Conservation (phyloP, 2,113 vertebrate genomes). For the Aythya baeri region DNA sequence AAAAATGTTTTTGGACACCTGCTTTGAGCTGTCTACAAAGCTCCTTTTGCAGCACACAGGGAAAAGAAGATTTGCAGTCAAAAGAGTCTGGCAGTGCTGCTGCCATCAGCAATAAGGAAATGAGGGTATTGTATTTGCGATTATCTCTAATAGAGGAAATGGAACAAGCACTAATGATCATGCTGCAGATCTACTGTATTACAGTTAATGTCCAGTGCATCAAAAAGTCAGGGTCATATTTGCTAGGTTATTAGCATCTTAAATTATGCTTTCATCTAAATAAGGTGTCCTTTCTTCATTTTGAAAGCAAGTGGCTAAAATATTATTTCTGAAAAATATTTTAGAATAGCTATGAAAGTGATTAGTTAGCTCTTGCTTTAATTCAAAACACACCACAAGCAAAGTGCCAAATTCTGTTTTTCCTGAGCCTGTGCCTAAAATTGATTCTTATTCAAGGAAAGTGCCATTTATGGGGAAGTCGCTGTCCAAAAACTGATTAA, state of each 20-base stretch:
- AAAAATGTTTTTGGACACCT: not conserved
- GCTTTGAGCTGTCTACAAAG: not conserved
- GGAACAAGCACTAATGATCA: not conserved
- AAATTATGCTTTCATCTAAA: not conserved
- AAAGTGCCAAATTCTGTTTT: not conserved
- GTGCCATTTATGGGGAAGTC: not conserved
- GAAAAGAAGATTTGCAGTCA: not conserved
- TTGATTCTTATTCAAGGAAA: not conserved
- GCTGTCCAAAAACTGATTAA: not conserved
- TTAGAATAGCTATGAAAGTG: not conserved
- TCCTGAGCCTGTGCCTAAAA: not conserved
- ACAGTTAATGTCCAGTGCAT: not conserved
- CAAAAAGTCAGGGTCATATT: not conserved
- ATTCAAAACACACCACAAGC: not conserved
- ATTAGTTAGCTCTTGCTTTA: not conserved
- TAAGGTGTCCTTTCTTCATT: not conserved
- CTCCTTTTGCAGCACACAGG: not conserved
- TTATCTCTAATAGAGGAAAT: constrained; percentile 52
- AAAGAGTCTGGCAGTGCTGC: not conserved
- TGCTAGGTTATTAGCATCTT: not conserved
- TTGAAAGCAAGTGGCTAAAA: not conserved
- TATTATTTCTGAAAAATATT: not conserved
- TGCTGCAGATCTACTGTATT: constrained; percentile 6
- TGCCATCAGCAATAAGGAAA: constrained; percentile 44
- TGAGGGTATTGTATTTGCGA: constrained; percentile 21